Evolutionary conservation across 2,888 invertebrate genomes (phyloP), one percentile per base, ranked within the genome.

Genomic region (Orthosia gothica): DNA sequence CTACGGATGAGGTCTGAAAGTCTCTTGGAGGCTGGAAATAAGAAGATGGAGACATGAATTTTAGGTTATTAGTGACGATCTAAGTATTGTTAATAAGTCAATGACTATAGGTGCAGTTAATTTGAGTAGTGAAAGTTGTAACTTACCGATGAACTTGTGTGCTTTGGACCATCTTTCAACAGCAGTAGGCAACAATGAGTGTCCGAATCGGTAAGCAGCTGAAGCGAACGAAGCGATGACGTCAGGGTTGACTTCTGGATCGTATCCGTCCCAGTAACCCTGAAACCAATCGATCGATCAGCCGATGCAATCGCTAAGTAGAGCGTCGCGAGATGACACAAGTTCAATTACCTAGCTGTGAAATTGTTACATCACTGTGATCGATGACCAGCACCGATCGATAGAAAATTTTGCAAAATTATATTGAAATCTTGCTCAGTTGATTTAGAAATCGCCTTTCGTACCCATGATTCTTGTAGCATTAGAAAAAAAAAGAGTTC

Each of bases 121-220:
- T 18, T 49, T 40, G 9, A 40, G 23, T 13, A 23, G 23, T 69
- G 12, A 23, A 7, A 49, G 32, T 2, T 13, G 7, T 23, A 45
- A 69, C 87, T 96, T 96, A 98, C 98, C 98, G 84, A 99, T 99
- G 91, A 99, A 99, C 95, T 99, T 99, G 93, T 99, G 99, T 40
- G 98, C 99, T 95, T 99, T 99, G 71, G 99, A 99, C 99, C 99
- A 99, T 91, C 99, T 97, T 93, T 99, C 99, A 7, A 99, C 98
- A 40, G 98, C 98, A 2, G 99, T 99, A 15, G 99, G 99, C 79
- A 99, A 93, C 23, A 99, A 94, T 0, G 99, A 99, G 92, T 99
- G 99, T 0, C 99, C 99, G 88, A 99, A 99, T 88, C 99, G 97
- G 94, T 99, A 99, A 16, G 99, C 99, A 61, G 99, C 99, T 18